Evolutionary conservation across 2,113 vertebrate genomes (phyloP).

Genomic region (Otis tarda): DNA sequence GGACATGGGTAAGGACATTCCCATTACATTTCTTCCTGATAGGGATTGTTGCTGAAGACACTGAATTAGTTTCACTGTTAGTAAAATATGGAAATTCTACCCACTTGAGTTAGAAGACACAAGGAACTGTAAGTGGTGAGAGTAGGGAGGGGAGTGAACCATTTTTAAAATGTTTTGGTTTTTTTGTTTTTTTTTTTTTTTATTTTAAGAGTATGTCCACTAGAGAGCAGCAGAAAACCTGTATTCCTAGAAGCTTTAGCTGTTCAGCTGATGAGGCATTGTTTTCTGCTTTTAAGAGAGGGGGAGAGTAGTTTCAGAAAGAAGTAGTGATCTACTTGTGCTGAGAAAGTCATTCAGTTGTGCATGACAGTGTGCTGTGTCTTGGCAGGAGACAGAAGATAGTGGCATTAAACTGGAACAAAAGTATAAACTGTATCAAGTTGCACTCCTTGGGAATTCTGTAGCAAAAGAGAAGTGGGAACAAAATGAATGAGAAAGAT

Average conservation of each 20-base stretch:
- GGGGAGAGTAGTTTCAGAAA: background rate
- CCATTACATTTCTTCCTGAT: fast-evolving
- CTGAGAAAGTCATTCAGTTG: fast-evolving
- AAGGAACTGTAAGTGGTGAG: background rate
- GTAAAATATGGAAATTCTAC: background rate
- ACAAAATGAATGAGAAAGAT: background rate
- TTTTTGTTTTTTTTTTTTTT: background rate
- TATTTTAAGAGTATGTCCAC: background rate
- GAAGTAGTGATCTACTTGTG: background rate
- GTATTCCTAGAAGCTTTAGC: background rate
- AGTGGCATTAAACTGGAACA: background rate
- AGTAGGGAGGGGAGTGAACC: background rate
- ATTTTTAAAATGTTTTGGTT: background rate
- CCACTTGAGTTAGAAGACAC: background rate
- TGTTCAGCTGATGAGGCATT: background rate
- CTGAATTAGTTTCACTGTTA: background rate
- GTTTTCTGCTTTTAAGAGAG: background rate
- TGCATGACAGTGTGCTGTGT: background rate
- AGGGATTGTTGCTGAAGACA: background rate
- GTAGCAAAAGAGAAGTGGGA: background rate
- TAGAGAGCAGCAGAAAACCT: conserved; percentile 34
- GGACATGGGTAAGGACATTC: background rate
- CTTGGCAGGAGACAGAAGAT: background rate
- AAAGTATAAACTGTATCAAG: background rate
- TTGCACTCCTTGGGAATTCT: background rate